Evolutionary conservation across 1,140 invertebrate species (phyloP), one percentile per base, ranked within the genome.

Genomic region (Helicoverpa armigera): DNA sequence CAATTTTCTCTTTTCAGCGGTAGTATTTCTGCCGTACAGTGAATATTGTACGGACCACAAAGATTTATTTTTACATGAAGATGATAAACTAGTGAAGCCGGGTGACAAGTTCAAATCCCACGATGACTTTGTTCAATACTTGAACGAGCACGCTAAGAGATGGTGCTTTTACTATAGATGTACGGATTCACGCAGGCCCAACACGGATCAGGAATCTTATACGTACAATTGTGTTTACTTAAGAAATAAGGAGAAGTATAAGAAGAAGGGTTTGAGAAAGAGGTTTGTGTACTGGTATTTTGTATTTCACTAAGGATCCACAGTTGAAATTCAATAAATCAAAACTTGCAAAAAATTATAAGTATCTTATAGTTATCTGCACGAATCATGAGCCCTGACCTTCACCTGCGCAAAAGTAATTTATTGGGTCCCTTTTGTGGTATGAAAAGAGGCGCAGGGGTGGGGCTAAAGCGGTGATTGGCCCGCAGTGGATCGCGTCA

Each of bases 121-220:
- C 4, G 75, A 86, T 58, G 65, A 80, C 23, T 87, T 87, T 51
- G 63, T 83, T 14, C 60, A 86, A 14, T 87, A 87, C 70, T 2
- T 87, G 9, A 84, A 86, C 78, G 82, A 83, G 13, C 81, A 86
- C 80, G 86, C 86, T 29, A 85, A 84, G 29, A 69, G 78, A 54
- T 87, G 86, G 86, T 76, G 53, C n/a, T 87, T 81, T 43, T 87
- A 86, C 50, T 84, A 86, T 76, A 83, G 80, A 50, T 82, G 78
- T 80, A 60, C 78, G 11, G 79, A 84, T 63, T 83, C 83, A 35
- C 70, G 82, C 12, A 79, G 78, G 11, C 50, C 83, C 29, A 70
- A 80, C n/a, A 79, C 81, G 7, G 81, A 75, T 3, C 61, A 80
- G 60, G 82, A 84, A 74, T n/a, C 48, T 43, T 87, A 84, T 54